These are phyloP conservation scores for Ectropis crepuscularia DNA, from an alignment of 2,888 invertebrate genomes.

Conservation along the genomic window DNA sequence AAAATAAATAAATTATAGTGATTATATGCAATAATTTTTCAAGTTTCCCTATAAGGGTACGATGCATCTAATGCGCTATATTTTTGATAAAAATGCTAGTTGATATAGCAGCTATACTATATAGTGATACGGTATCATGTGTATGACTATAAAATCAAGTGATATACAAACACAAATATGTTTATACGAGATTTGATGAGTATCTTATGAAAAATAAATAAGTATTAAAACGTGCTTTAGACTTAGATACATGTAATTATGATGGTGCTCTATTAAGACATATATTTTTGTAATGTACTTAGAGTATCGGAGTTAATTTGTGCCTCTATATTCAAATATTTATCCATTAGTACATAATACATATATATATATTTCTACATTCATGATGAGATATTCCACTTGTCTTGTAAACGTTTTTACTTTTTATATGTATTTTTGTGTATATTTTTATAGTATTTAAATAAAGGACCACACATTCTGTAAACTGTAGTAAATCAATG, in stretches of 20 bases:
- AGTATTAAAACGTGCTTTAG: constrained; percentile 50
- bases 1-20: background rate
- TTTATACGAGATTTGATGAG: constrained; percentile 26
- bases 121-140: constrained; percentile 15
- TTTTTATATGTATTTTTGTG: constrained; percentile 25
- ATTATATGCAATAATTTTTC: background rate
- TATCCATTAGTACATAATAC: constrained; percentile 21
- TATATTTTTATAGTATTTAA: constrained; percentile 28
- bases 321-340: constrained; percentile 26
- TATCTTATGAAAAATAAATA: constrained; percentile 34
- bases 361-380: constrained; percentile 12
- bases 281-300: constrained; percentile 38
- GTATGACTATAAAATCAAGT: constrained; percentile 23
- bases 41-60: constrained; percentile 26
- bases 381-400: constrained; percentile 22
- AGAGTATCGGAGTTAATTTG: constrained; percentile 20
- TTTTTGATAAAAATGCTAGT: constrained; percentile 40
- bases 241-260: constrained; percentile 32
- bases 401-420: constrained; percentile 4
- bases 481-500: constrained; percentile 56
- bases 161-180: constrained; percentile 33
- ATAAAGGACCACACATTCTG: constrained; percentile 70
- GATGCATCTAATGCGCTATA: constrained; percentile 40
- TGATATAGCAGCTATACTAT: constrained; percentile 25
- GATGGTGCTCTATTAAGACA: constrained; percentile 60